Conservation (phyloP, 2,888 invertebrate genomes). For the Polylopha cassiicola region DNA sequence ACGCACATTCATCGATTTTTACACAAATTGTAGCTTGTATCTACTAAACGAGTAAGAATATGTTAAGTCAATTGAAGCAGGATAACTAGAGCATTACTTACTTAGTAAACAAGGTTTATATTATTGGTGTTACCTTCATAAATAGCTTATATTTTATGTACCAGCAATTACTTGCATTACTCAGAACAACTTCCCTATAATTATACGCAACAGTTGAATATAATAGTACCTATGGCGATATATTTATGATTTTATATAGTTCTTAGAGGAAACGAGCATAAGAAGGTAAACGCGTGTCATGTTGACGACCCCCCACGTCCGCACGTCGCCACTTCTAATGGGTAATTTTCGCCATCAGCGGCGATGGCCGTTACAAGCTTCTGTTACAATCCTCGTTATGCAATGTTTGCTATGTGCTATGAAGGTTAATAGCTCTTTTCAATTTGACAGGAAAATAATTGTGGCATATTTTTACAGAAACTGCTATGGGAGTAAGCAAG, state of each 20-base stretch:
- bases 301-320: constrained; percentile 63
- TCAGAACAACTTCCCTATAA: constrained; percentile 20
- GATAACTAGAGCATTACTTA: constrained; percentile 11
- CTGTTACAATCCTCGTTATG: constrained; percentile 46
- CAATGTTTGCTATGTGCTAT: constrained; percentile 47
- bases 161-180: constrained; percentile 10
- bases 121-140: constrained; percentile 4
- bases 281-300: constrained; percentile 33
- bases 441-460: constrained; percentile 27
- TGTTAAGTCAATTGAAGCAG: constrained; percentile 1
- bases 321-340: constrained; percentile 53
- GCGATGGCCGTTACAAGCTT: constrained; percentile 35
- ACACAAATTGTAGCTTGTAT: too few relatives aligned
- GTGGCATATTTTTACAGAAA: constrained; percentile 76
- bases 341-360: constrained; percentile 58
- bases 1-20: too few relatives aligned
- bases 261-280: constrained; percentile 14
- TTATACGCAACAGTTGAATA: constrained; percentile 7
- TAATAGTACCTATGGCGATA: constrained; percentile 7
- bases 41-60: too few relatives aligned
- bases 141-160: constrained; percentile 5
- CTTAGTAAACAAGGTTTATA: too few relatives aligned
- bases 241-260: constrained; percentile 12
- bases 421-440: constrained; percentile 47
- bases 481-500: constrained; percentile 92